Evolutionary conservation across 2,113 vertebrate genomes (phyloP), one percentile per base, ranked within the genome.

Genomic region (Pelodiscus sinensis): DNA sequence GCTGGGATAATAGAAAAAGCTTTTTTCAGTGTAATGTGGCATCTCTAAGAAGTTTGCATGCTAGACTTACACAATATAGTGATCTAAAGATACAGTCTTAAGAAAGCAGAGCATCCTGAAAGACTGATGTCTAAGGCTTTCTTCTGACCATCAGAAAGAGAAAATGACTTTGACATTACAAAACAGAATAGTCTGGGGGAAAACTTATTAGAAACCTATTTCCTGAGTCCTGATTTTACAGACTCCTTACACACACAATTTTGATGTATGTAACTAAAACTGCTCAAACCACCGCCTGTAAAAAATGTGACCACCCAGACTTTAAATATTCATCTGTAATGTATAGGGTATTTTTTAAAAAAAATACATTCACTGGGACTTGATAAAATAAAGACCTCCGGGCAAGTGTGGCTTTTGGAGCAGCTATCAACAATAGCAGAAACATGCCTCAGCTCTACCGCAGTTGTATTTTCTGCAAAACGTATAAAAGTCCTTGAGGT

Each of bases 401-500:
- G 95, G 89, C 81, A 93, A 87, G 24, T 15, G 65, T 58, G 35
- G 81, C 91, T 97, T 92, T 90, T 95, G 85, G 82, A 92, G 91
- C 68, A 95, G 94, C 90, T 96, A 91, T 96, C 92, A 96, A 92
- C 84, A 95, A 96, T 27, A 96, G 93, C 91, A 97, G 95, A 91
- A 97, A 94, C 94, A 97, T 86, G 92, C 87, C 94, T 87, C 86
- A 95, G 95, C 94, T 96, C 92, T 93, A 96, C 79, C 68, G 92
- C 51, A 95, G 82, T 77, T 24, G 24, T 52, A 85, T 71, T 85
- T 96, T 91, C 75, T 95, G 73, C 78, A 90, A 97, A 97, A 95
- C 77, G 73, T 92, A 90, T 82, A 56, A 89, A 95, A 96, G 90
- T 97, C 95, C 96, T 98, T 27, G 31, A 98, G 97, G 96, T 97